Evolutionary conservation across 2,797 vertebrate species (phyloP).

Genomic region (Sebastes miniatus): DNA sequence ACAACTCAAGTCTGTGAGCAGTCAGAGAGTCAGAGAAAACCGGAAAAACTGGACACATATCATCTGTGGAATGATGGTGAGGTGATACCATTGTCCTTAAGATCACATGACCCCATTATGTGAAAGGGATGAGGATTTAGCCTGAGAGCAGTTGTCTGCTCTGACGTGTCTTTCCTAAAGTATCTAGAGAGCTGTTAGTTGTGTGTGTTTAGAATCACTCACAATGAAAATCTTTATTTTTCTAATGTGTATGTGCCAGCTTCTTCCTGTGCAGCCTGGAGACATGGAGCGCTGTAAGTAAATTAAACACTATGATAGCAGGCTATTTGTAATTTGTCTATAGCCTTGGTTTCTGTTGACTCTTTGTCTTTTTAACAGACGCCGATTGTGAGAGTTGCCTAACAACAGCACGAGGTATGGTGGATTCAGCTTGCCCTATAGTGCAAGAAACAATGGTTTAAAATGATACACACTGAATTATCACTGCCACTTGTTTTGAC

Average conservation of each 20-base stretch:
- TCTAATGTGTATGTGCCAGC: conserved; percentile 30
- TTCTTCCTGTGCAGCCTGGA: conserved; percentile 42
- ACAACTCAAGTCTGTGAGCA: background rate
- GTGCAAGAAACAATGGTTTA: background rate
- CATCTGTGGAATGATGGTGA: conserved; percentile 50
- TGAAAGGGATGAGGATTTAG: conserved; percentile 14
- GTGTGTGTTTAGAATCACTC: background rate
- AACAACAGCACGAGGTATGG: conserved; percentile 65
- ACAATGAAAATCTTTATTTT: conserved; percentile 50
- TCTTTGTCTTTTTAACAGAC: conserved; percentile 54
- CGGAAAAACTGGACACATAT: conserved; percentile 58
- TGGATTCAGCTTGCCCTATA: background rate
- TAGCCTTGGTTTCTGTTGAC: background rate
- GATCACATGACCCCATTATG: conserved; percentile 44
- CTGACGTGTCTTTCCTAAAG: background rate
- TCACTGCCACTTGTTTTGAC: background rate
- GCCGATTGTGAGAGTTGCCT: conserved; percentile 77
- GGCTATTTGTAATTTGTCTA: background rate
- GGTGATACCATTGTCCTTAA: conserved; percentile 49
- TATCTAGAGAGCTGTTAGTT: background rate
- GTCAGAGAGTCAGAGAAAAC: conserved; percentile 37
- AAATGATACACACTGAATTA: background rate
- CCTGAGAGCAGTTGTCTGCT: background rate
- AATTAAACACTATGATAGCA: background rate
- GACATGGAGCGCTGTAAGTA: conserved; percentile 68